phyloP scores from a whole-genome alignment of 1,140 invertebrate genomes.

The Zaprionus davidi region DNA sequence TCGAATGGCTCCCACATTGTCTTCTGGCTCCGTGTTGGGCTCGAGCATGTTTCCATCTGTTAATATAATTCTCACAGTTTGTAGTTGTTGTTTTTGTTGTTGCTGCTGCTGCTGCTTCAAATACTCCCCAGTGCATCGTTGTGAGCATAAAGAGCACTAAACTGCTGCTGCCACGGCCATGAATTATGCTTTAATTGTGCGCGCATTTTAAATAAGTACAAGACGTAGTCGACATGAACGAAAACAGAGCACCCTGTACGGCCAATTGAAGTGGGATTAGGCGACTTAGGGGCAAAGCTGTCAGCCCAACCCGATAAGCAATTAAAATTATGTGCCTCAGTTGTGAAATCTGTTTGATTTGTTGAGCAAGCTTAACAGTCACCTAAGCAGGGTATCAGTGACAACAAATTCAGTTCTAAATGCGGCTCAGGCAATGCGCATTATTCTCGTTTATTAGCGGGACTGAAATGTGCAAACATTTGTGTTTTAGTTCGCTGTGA shows the following conservation, averaged over 20 bases:
- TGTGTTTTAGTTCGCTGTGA: slow-evolving; percentile 33
- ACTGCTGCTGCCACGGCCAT: slow-evolving; percentile 63
- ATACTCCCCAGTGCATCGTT: slow-evolving; percentile 76
- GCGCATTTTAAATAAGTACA: slow-evolving; percentile 55
- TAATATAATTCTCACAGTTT: slow-evolving; percentile 42
- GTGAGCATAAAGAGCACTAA: slow-evolving; percentile 75
- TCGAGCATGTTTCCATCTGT: slow-evolving; percentile 14
- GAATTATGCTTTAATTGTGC: slow-evolving; percentile 80
- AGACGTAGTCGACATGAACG: not conserved
- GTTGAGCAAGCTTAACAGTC: not conserved
- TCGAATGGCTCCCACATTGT: slow-evolving; percentile 44
- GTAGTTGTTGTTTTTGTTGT: slow-evolving; percentile 36
- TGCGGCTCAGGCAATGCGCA: not conserved
- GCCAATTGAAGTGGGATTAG: not conserved
- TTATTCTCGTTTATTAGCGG: slow-evolving; percentile 38
- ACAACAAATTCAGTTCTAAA: too few relatives aligned
- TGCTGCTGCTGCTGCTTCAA: slow-evolving; percentile 60
- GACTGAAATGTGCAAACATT: slow-evolving; percentile 39
- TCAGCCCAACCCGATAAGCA: not conserved
- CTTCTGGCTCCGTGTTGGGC: slow-evolving; percentile 15
- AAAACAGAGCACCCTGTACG: not conserved
- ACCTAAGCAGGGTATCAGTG: not conserved
- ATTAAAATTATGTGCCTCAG: not conserved
- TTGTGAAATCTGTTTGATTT: not conserved
- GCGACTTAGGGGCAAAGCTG: not conserved